Conservation (phyloP, 2,113 vertebrate species). For the Larimichthys polyactis region DNA sequence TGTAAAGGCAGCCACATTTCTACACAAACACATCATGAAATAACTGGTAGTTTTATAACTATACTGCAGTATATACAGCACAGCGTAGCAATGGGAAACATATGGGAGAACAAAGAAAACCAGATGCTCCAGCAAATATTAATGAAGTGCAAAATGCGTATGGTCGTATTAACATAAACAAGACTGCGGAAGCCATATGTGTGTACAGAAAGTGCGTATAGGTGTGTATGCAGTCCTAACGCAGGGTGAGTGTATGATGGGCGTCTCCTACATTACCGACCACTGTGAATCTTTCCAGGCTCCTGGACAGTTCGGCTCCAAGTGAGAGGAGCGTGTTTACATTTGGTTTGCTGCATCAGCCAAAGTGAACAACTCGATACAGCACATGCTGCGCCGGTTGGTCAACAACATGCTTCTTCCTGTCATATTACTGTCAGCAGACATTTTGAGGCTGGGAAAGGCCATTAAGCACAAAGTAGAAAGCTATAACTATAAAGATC, state of each 20-base stretch:
- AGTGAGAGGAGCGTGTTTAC: not conserved
- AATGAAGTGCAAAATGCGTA: conserved; percentile 51
- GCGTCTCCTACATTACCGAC: not conserved
- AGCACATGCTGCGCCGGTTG: not conserved
- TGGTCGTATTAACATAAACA: conserved; percentile 48
- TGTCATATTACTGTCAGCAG: conserved; percentile 1
- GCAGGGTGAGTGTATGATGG: conserved; percentile 4
- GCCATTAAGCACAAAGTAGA: conserved; percentile 5
- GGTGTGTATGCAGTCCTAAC: not conserved
- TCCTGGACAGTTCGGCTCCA: conserved; percentile 26
- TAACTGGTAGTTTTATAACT: not conserved
- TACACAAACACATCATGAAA: not conserved
- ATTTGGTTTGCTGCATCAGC: conserved; percentile 37
- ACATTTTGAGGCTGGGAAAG: not conserved
- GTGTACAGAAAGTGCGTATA: conserved; percentile 27
- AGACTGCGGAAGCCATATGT: conserved; percentile 27
- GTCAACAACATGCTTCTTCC: conserved; percentile 5
- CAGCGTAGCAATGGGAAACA: conserved; percentile 16
- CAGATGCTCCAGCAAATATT: conserved; percentile 62
- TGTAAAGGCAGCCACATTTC: not conserved
- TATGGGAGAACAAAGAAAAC: conserved; percentile 43
- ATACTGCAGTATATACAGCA: not conserved
- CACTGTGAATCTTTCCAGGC: conserved; percentile 16
- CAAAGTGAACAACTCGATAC: conserved; percentile 22
- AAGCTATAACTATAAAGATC: conserved; percentile 36